These are phyloP conservation scores for Athripsodes cinereus DNA, from an alignment of 2,888 invertebrate genomes.

Conservation along the genomic window DNA sequence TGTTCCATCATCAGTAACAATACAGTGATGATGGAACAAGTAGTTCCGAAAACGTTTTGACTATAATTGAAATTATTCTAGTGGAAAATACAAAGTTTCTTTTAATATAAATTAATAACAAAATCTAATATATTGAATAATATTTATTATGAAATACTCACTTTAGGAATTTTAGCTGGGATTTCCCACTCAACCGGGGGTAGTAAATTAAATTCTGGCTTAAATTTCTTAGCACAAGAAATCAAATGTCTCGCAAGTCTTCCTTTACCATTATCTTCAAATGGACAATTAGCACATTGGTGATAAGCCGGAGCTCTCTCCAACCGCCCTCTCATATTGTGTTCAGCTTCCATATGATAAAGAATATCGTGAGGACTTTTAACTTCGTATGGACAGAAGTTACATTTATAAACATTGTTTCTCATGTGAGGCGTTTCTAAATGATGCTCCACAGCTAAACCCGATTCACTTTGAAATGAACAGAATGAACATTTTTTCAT, in stretches of 20 bases:
- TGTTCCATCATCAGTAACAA: no score
- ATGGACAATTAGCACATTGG: conserved; percentile 89
- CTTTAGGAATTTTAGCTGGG: conserved; percentile 85
- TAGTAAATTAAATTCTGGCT: conserved; percentile 77
- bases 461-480: conserved; percentile 83
- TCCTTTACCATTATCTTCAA: conserved; percentile 89
- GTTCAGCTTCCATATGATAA: conserved; percentile 88
- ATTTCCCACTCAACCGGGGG: conserved; percentile 90
- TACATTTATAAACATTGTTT: conserved; percentile 79
- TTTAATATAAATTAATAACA: no score
- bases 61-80: no score
- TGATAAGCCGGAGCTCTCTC: conserved; percentile 83
- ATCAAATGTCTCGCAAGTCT: conserved; percentile 83
- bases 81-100: no score
- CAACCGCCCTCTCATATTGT: conserved; percentile 74
- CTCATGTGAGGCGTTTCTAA: conserved; percentile 89
- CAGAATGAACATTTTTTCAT: conserved; percentile 83
- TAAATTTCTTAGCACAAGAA: conserved; percentile 84
- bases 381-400: conserved; percentile 75
- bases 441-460: conserved; percentile 77
- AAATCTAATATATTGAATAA: no score
- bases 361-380: conserved; percentile 81
- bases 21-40: no score
- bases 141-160: no score
- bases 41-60: no score